Percentiles rank a stretch among this genome's conserved stretches.
phyloP scores from a whole-genome alignment of 2,797 vertebrate genomes.

The Sciaenops ocellatus region DNA sequence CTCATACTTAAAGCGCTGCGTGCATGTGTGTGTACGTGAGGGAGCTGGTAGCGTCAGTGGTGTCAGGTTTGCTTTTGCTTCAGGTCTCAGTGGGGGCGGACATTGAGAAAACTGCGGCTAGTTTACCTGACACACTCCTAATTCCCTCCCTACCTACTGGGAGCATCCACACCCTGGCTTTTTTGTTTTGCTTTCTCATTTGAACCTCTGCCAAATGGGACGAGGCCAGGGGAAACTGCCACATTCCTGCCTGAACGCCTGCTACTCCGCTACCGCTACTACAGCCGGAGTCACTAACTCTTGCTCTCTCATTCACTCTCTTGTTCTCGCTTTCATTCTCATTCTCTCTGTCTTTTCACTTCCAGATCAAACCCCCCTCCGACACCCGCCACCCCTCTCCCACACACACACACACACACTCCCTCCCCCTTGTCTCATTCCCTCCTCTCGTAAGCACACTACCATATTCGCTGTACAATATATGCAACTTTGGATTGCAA shows the following conservation, averaged over 20 bases:
- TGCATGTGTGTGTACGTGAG: slow-evolving; percentile 19
- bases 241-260: slow-evolving; percentile 38
- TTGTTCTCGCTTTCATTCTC: slow-evolving; percentile 67
- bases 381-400: background rate
- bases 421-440: slow-evolving; percentile 50
- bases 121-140: slow-evolving; percentile 77
- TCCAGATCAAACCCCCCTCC: slow-evolving; percentile 60
- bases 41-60: slow-evolving; percentile 48
- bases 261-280: slow-evolving; percentile 35
- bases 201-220: slow-evolving; percentile 74
- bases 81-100: slow-evolving; percentile 63
- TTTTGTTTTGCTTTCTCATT: slow-evolving; percentile 64
- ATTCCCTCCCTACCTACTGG: slow-evolving; percentile 59
- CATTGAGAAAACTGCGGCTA: slow-evolving; percentile 58
- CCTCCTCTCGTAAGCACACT: slow-evolving; percentile 38
- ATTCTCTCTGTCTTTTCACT: slow-evolving; percentile 65
- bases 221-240: slow-evolving; percentile 44
- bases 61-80: slow-evolving; percentile 72
- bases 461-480: slow-evolving; percentile 58
- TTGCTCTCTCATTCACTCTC: slow-evolving; percentile 52
- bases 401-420: background rate
- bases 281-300: slow-evolving; percentile 33
- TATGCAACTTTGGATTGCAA: slow-evolving; percentile 79
- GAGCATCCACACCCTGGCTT: slow-evolving; percentile 46
- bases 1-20: slow-evolving; percentile 27